Base-by-base conservation (phyloP, 2,113 vertebrate species). In the Petrocephalus microphthalmus region DNA sequence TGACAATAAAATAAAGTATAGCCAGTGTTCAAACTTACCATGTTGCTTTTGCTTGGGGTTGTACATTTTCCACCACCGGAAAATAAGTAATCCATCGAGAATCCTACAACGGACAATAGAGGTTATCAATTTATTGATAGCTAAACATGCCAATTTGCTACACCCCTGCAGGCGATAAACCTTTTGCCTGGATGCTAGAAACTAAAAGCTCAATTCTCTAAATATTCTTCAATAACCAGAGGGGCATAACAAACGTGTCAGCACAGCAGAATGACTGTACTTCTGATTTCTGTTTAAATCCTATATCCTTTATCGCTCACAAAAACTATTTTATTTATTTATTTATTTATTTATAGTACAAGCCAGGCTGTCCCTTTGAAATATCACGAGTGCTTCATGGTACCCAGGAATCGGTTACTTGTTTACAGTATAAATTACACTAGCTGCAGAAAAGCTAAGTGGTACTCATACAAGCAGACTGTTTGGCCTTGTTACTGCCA, bases 21-120 rank as follows among this genome's bases (percentile, higher is more conserved):
- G 8, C 25, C 33, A 60, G 56, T 64, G 56, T 37, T 67, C 60
- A 29, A 10, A 1, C 97, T 94, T 93, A 99, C 98, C 98, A 3
- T 99, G 98, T 90, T 97, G 97, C 78, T 99, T 99, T 92, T 99
- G 98, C 91, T 98, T 99, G 51, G 98, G 98, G 93, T 98, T 99
- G 92, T 98, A 99, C 96, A 98, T 97, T 94, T 99, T 99, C 98
- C 98, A 99, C 98, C 98, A 99, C 11, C 98, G 97, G 94, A 99
- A 99, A 95, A 99, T 99, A 92, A 99, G 94, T 91, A 99, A 98
- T 90, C 98, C 98, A 92, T 99, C 98, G 91, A 99, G 98, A 94
- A 99, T 98, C 96, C 98, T 99, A 90, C 47, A 64, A 91, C 17
- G 2, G 25, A 54, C 52, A 85, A 29, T 15, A 22, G 81, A 20